These are phyloP conservation scores for Eupristina koningsbergeri DNA, from an alignment of 1,140 invertebrate genomes.

Conservation along the genomic window DNA sequence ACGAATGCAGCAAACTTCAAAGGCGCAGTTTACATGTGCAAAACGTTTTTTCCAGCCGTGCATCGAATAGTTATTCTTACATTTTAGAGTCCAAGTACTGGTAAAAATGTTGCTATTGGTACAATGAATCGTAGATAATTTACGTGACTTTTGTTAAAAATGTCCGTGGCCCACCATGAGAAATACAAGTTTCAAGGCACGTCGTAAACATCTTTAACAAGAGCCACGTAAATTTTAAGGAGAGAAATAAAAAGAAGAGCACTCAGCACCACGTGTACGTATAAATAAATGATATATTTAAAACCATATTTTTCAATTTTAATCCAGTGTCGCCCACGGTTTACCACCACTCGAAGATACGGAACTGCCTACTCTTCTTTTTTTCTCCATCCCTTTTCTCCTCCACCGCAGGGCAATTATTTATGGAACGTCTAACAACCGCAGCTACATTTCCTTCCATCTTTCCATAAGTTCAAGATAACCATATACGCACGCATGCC, in stretches of 20 bases:
- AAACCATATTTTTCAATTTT: background rate
- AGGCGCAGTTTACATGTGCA: background rate
- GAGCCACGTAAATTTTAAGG: background rate
- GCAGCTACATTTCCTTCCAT: background rate
- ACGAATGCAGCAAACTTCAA: no score
- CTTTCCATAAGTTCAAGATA: background rate
- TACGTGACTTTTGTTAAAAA: background rate
- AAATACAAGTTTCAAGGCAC: background rate
- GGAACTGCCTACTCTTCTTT: background rate
- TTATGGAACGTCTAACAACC: background rate
- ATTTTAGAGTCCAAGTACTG: no score
- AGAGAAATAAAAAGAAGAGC: background rate
- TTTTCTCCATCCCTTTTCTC: background rate
- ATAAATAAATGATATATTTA: background rate
- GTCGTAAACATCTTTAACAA: background rate
- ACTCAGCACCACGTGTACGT: background rate
- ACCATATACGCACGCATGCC: background rate
- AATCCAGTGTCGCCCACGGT: background rate
- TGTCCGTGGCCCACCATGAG: background rate
- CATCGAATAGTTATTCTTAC: no score
- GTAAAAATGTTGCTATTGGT: background rate
- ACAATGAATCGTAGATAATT: background rate
- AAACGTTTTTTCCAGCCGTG: background rate
- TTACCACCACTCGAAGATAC: background rate
- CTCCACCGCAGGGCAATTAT: background rate